Evolutionary conservation across 2,797 vertebrate genomes (phyloP), one percentile per base, ranked within the genome.

Genomic region (Peromyscus melanophrys): DNA sequence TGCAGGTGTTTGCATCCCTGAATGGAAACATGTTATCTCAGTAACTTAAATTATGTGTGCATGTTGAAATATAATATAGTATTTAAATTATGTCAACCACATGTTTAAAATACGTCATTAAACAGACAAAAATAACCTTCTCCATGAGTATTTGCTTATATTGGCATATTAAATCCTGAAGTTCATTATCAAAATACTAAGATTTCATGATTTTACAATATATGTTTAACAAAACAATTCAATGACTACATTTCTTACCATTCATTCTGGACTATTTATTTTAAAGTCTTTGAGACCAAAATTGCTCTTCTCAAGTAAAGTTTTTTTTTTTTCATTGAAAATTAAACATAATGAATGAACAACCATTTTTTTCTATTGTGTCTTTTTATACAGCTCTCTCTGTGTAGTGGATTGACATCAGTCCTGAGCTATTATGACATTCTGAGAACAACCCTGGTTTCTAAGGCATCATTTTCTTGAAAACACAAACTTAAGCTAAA

Each of bases 151-250:
- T 75, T 90, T 92, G 21, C 40, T 27, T 57, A 34, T 67, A 0
- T 37, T 85, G 52, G 49, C 25, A 55, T 63, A 57, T 57, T 81
- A 89, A 96, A 12, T 7, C 19, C 49, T 21, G 29, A 96, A 55
- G 67, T 7, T 91, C 4, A 75, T 71, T 95, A 89, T 9, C 34
- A 84, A 94, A 69, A 83, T 75, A 46, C 31, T 89, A 49, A 91
- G n/a, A 94, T 93, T 93, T 96, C 49, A 90, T 43, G 21, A 81
- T 82, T 88, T 31, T 84, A 76, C 6, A 21, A 34, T 29, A 52
- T 89, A 31, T 67, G 14, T 52, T 93, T 89, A 83, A 17, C 34
- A 89, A 95, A 29, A n/a, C 1, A 80, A 34, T 93, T 67, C 57
- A 73, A 3, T 65, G 21, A 46, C 12, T 76, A 19, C 4, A 13